Conservation (phyloP, 2,113 vertebrate genomes). For the Macroglossus sobrinus region DNA sequence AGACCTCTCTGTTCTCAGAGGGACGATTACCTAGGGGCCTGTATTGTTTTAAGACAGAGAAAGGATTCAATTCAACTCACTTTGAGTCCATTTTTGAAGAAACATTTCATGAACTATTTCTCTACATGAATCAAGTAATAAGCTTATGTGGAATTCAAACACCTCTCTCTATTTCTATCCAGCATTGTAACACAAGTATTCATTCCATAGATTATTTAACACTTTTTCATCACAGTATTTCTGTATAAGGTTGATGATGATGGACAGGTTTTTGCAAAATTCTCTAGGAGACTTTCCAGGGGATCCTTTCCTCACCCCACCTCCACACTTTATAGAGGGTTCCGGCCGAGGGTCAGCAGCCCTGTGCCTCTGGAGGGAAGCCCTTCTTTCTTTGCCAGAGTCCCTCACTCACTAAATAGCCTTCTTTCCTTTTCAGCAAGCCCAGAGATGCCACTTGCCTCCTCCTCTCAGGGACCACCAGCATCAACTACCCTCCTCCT, state of each 20-base stretch:
- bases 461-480: neutral
- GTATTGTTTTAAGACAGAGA: conserved; percentile 32
- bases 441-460: neutral
- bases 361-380: neutral
- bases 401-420: neutral
- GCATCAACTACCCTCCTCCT: neutral
- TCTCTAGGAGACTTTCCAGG: neutral
- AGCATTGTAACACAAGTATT: neutral
- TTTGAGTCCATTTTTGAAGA: neutral
- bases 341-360: neutral
- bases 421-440: neutral
- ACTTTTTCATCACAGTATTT: neutral
- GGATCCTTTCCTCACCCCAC: neutral
- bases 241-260: neutral
- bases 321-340: accelerated
- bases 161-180: neutral
- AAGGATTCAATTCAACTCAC: neutral
- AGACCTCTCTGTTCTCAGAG: neutral
- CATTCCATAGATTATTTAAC: neutral
- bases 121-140: neutral
- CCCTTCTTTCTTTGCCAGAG: neutral
- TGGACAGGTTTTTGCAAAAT: neutral
- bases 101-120: neutral
- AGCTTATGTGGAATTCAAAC: accelerated
- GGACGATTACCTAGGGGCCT: neutral